Base-by-base conservation (phyloP, 2,888 invertebrate species). In the Synergus laeviventris region DNA sequence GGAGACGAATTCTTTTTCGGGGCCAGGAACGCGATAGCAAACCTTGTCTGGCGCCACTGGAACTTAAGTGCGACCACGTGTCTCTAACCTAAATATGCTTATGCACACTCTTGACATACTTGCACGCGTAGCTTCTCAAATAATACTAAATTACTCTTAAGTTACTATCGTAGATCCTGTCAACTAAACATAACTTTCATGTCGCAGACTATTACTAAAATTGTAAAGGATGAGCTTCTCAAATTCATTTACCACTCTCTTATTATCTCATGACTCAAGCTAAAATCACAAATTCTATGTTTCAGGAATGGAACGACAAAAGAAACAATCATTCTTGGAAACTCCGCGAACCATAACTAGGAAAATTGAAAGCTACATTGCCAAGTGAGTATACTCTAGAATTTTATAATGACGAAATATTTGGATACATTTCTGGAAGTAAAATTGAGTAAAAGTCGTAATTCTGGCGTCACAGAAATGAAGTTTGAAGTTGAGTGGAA, bases 1-100 rank as follows among this genome's bases (percentile, higher is more conserved):
- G 80, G 82, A 81, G 85, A 84, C 84, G 81, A 84, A 85, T 83
- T 83, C 81, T 84, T 84, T 82, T 81, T 81, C 74, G 66, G 45
- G 45, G 39, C 76, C 73, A 54, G 59, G 49, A 70, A 70, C 49
- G 70, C 70, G 70, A 70, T 70, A 70, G 70, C 31, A 31, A 70
- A 49, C 70, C 45, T 49, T 70, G 77, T 76, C 79, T 78, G 81
- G 76, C 79, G 79, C 77, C 79, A 77, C 75, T 78, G 75, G 74
- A 79, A 66, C 76, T 79, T 79, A 81, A 81, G 78, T 79, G 78
- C 78, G 79, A 74, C 79, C 79, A 78, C 76, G 74, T 74, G 59
- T 59, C 70, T 31, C 70, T 70, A 70, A 70, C 45, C 49, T n/a
- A 70, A 70, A 70, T 70, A 70, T 24, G 49, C 45, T 66, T 66